phyloP scores from a whole-genome alignment of 2,888 invertebrate species.

The Stratiomys singularior region DNA sequence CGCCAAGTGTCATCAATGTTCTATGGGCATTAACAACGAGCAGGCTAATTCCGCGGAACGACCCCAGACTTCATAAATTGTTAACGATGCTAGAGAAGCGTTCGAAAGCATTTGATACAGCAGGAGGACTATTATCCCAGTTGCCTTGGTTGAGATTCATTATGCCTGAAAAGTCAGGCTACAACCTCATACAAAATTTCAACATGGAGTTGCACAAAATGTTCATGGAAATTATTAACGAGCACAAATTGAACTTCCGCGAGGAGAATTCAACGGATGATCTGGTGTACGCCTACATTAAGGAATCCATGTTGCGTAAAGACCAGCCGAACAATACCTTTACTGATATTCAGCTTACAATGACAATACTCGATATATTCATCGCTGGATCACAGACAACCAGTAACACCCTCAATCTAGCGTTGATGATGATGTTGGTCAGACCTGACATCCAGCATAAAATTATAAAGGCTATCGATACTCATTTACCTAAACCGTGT shows the following conservation, averaged over 20 bases:
- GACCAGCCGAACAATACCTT: constrained; percentile 57
- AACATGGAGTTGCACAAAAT: constrained; percentile 69
- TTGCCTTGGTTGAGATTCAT: constrained; percentile 73
- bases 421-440: constrained; percentile 70
- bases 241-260: constrained; percentile 68
- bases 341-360: constrained; percentile 72
- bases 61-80: constrained; percentile 65
- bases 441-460: constrained; percentile 70
- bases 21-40: constrained; percentile 73
- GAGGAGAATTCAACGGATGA: constrained; percentile 67
- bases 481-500: constrained; percentile 57
- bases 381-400: constrained; percentile 76
- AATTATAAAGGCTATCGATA: constrained; percentile 69
- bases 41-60: constrained; percentile 65
- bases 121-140: constrained; percentile 70
- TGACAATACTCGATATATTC: constrained; percentile 75
- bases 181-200: constrained; percentile 69
- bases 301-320: constrained; percentile 68
- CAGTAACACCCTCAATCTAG: constrained; percentile 71
- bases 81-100: constrained; percentile 67
- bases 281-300: constrained; percentile 73
- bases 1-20: constrained; percentile 72
- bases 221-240: constrained; percentile 69
- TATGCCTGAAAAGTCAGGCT: constrained; percentile 72
- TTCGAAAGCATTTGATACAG: constrained; percentile 69